phyloP scores from a whole-genome alignment of 2,113 vertebrate species.

The Entomyzon cyanotis region DNA sequence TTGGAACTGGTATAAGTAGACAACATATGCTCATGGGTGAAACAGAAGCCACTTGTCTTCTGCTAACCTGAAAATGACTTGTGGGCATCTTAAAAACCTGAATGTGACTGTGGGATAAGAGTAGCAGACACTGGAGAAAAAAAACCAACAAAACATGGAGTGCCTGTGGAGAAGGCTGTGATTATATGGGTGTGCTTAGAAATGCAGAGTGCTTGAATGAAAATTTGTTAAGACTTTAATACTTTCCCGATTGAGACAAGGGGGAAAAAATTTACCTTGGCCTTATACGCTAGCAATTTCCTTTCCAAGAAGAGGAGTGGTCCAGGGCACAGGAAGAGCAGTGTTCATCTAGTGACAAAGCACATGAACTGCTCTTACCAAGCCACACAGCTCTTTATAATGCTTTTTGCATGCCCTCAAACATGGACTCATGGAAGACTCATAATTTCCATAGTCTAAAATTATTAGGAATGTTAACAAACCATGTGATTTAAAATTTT shows the following conservation, averaged over 20 bases:
- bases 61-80: background rate
- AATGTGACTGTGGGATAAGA: background rate
- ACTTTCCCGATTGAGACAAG: background rate
- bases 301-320: background rate
- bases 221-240: background rate
- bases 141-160: background rate
- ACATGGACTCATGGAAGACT: background rate
- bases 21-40: background rate
- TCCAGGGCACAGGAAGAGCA: background rate
- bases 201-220: background rate
- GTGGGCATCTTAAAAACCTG: background rate
- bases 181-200: background rate
- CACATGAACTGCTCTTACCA: background rate
- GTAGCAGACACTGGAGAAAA: background rate
- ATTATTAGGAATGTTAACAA: background rate
- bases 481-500: background rate
- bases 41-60: background rate
- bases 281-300: background rate
- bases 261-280: background rate
- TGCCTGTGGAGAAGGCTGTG: background rate
- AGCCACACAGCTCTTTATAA: background rate
- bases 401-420: background rate
- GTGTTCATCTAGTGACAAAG: background rate
- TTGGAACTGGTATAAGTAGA: background rate
- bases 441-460: background rate